These are phyloP conservation scores for Coptotermes formosanus DNA, from an alignment of 1,140 invertebrate genomes.

Conservation along the genomic window DNA sequence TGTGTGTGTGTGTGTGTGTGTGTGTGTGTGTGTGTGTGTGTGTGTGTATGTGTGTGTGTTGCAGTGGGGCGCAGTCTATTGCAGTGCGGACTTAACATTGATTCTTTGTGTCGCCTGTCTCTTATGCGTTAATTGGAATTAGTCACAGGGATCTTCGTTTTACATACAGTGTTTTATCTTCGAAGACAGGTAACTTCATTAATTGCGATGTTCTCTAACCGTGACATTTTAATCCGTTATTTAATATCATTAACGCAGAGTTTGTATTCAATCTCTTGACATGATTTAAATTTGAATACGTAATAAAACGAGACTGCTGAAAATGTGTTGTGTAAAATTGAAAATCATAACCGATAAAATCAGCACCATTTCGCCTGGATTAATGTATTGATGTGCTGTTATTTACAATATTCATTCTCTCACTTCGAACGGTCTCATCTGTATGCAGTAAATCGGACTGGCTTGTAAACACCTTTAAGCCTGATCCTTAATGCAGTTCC, in stretches of 20 bases:
- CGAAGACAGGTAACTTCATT: not conserved
- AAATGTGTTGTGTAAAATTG: not conserved
- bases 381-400: not conserved
- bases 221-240: not conserved
- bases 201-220: not conserved
- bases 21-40: no score
- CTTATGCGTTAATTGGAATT: not conserved
- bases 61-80: no score
- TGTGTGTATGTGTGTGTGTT: no score
- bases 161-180: not conserved
- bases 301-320: not conserved
- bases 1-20: no score
- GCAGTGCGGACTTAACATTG: no score
- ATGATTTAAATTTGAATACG: not conserved
- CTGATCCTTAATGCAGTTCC: no score
- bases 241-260: not conserved
- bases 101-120: no score
- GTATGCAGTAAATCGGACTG: no score
- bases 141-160: not conserved
- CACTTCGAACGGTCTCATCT: no score
- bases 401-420: not conserved
- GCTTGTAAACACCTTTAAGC: no score
- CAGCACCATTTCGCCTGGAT: not conserved
- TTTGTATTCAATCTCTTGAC: not conserved
- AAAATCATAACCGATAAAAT: not conserved